Percentiles rank a stretch among this genome's conserved stretches.
Evolutionary conservation across 2,888 invertebrate species (phyloP).

Genomic region (Rhingia campestris): DNA sequence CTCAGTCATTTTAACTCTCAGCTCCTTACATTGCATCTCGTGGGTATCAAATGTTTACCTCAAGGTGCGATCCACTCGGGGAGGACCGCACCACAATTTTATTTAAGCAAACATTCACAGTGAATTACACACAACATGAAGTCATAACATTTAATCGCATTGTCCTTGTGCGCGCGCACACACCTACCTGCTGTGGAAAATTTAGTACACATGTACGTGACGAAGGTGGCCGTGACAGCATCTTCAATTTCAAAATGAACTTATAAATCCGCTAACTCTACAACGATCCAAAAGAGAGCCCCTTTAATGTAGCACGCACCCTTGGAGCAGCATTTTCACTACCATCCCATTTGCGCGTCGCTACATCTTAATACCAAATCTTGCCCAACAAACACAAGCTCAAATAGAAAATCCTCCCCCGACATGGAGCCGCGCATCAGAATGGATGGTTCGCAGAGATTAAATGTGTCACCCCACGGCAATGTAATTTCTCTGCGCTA

Average conservation of each 20-base stretch:
- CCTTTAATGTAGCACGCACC: slow-evolving; percentile 13
- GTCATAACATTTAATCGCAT: slow-evolving; percentile 58
- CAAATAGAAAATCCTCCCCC: slow-evolving; percentile 26
- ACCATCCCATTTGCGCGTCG: slow-evolving; percentile 33
- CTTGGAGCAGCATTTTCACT: slow-evolving; percentile 20
- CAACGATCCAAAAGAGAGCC: not conserved
- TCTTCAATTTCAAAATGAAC: slow-evolving; percentile 56
- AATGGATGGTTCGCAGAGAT: slow-evolving; percentile 49
- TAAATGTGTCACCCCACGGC: slow-evolving; percentile 67
- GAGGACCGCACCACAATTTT: slow-evolving; percentile 7
- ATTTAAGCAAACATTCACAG: slow-evolving; percentile 54
- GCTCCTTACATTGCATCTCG: slow-evolving; percentile 28
- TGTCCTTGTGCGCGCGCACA: slow-evolving; percentile 39
- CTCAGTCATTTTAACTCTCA: not conserved
- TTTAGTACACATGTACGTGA: slow-evolving; percentile 10
- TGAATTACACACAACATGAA: slow-evolving; percentile 54
- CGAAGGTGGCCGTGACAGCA: slow-evolving; percentile 13
- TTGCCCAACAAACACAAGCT: slow-evolving; percentile 45
- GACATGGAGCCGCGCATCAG: not conserved
- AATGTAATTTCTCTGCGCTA: slow-evolving; percentile 64
- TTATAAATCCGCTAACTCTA: slow-evolving; percentile 35
- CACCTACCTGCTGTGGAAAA: not conserved
- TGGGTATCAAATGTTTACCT: slow-evolving; percentile 51
- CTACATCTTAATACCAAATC: slow-evolving; percentile 46
- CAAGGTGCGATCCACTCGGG: slow-evolving; percentile 20